Evolutionary conservation across 2,797 vertebrate species (phyloP).

Genomic region (Centropyge bicolor): DNA sequence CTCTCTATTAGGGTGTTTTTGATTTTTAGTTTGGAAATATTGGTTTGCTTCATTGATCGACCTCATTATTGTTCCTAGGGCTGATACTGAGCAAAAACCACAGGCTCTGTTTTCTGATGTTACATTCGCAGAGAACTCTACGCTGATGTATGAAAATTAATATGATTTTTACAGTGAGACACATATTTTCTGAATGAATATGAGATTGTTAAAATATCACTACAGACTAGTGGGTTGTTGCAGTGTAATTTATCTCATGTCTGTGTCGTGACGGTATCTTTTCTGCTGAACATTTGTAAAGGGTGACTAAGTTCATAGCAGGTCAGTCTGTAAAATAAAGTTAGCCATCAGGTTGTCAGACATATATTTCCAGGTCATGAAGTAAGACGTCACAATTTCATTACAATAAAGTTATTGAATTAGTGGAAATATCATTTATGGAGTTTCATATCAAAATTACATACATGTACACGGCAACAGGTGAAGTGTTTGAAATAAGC

Average conservation of each 20-base stretch:
- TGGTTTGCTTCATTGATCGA: constrained; percentile 30
- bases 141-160: background rate
- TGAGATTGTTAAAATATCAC: background rate
- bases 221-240: background rate
- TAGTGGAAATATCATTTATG: background rate
- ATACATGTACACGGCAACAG: background rate
- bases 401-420: background rate
- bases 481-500: background rate
- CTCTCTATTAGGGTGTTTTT: constrained; percentile 58
- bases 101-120: constrained; percentile 14
- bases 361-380: background rate
- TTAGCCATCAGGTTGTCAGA: background rate
- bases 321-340: background rate
- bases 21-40: constrained; percentile 55
- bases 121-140: background rate
- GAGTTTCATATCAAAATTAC: background rate
- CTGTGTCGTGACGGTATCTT: background rate
- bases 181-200: constrained; percentile 3
- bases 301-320: background rate
- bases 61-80: constrained; percentile 14
- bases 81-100: constrained; percentile 17
- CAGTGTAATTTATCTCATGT: no score
- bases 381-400: background rate
- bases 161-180: constrained; percentile 2
- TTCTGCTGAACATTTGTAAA: background rate